Conservation (phyloP, 2,888 invertebrate genomes). For the Meandrusa payeni region DNA sequence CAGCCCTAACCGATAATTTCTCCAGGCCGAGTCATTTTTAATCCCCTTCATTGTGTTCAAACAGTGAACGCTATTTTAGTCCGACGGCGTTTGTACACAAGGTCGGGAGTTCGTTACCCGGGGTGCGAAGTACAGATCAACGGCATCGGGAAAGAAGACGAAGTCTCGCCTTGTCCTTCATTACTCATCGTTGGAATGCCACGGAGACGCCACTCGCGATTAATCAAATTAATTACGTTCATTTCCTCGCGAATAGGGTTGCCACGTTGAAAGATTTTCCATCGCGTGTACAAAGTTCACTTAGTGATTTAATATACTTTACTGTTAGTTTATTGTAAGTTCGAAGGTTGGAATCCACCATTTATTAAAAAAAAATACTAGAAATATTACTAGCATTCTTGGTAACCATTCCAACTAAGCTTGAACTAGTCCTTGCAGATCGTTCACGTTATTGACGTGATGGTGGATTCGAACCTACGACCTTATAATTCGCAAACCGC, state of each 20-base stretch:
- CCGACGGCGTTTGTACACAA: neutral
- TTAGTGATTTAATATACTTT: no score
- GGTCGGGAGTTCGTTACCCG: constrained; percentile 9
- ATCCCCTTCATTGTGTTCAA: neutral
- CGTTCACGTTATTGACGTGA: no score
- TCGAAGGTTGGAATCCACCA: no score
- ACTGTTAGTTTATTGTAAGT: no score
- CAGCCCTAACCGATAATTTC: constrained; percentile 13
- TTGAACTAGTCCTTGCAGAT: no score
- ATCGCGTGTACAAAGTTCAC: no score
- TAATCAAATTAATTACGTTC: constrained; percentile 72
- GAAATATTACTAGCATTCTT: no score
- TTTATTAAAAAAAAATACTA: no score
- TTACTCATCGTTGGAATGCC: constrained; percentile 58
- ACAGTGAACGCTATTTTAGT: constrained; percentile 7
- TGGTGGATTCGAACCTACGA: no score
- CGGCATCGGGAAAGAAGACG: constrained; percentile 33
- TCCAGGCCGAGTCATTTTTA: constrained; percentile 10
- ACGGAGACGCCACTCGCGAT: constrained; percentile 55
- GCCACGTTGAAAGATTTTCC: no score
- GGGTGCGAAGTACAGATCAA: constrained; percentile 7
- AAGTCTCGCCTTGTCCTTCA: constrained; percentile 39
- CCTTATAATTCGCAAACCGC: no score
- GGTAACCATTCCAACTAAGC: no score
- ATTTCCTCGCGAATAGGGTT: constrained; percentile 49